A percentile compares a stretch with the other conserved stretches of the same genome.
phyloP scores from a whole-genome alignment of 2,113 vertebrate species.

The Delphinus delphis region DNA sequence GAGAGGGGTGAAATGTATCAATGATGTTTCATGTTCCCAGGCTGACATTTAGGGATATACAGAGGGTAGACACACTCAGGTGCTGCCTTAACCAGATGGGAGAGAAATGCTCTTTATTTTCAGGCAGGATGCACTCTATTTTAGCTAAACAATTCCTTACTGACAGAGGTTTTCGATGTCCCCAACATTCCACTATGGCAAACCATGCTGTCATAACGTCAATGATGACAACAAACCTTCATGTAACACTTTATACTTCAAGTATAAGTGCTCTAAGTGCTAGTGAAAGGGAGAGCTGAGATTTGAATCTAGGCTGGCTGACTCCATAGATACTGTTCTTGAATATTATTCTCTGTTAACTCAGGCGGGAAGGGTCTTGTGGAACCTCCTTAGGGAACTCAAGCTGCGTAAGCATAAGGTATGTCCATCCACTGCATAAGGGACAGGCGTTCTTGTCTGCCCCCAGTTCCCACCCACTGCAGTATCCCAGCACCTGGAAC shows the following conservation, averaged over 20 bases:
- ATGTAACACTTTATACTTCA: accelerated
- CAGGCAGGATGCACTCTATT: not conserved
- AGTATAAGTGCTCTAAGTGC: not conserved
- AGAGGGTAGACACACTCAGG: not conserved
- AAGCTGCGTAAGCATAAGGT: not conserved
- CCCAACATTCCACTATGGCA: not conserved
- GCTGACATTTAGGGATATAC: not conserved
- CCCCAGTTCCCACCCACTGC: not conserved
- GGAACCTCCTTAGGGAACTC: not conserved
- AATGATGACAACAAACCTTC: not conserved
- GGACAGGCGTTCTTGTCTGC: not conserved
- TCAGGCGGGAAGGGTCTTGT: not conserved
- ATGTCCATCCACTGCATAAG: too few relatives aligned
- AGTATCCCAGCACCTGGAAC: not conserved
- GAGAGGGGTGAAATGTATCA: not conserved
- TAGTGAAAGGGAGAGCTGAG: not conserved
- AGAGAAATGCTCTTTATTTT: not conserved
- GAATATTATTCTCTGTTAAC: not conserved
- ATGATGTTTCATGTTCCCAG: not conserved
- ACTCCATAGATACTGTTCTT: not conserved
- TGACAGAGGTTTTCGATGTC: not conserved
- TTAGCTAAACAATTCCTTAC: not conserved
- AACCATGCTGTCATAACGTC: accelerated
- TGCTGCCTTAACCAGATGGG: not conserved
- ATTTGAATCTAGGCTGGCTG: not conserved